Evolutionary conservation across 2,797 vertebrate species (phyloP).

Genomic region (Margarornis squamiger): DNA sequence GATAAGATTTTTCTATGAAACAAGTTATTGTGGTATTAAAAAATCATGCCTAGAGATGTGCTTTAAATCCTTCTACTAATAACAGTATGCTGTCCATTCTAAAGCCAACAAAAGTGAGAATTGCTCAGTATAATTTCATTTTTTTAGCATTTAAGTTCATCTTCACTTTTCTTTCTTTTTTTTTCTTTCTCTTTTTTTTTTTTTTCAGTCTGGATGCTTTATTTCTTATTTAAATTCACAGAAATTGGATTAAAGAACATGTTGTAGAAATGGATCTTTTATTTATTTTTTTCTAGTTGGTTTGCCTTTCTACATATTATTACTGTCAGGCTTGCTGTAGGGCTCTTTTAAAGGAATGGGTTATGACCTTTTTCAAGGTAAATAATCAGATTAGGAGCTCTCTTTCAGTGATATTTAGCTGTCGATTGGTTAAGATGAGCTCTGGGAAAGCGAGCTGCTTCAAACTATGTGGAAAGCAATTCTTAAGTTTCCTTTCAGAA

Average conservation of each 20-base stretch:
- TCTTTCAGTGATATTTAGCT: conserved; percentile 21
- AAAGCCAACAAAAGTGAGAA: background rate
- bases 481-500: background rate
- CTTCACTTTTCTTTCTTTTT: background rate
- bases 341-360: conserved; percentile 15
- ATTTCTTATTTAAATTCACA: conserved; percentile 11
- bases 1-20: background rate
- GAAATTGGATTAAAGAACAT: conserved; percentile 37
- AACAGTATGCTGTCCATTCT: background rate
- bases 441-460: background rate
- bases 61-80: background rate
- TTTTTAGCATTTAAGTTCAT: background rate
- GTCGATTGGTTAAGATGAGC: background rate
- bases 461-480: background rate
- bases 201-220: background rate
- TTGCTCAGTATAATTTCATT: background rate
- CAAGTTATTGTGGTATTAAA: background rate
- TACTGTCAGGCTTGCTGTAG: conserved; percentile 34
- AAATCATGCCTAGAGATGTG: background rate
- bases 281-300: conserved; percentile 46
- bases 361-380: conserved; percentile 62
- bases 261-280: background rate
- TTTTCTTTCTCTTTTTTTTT: background rate
- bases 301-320: conserved; percentile 47
- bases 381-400: conserved; percentile 60